phyloP scores from a whole-genome alignment of 2,888 invertebrate species.

The Ypsolopha scabrella region DNA sequence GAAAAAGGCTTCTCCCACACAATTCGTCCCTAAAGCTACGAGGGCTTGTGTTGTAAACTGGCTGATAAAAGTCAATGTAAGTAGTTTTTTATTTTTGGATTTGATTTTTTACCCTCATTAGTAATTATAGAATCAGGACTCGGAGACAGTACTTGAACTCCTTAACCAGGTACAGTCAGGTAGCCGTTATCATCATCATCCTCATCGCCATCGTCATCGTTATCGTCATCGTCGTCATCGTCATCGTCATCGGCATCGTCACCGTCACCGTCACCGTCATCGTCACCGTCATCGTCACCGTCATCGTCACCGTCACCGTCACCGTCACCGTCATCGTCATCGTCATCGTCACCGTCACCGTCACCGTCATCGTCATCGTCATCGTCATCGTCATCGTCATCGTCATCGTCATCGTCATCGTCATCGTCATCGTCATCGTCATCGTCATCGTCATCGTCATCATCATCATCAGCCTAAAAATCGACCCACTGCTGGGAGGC shows the following conservation, averaged over 20 bases:
- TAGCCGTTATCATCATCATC: constrained; percentile 56
- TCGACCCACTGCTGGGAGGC: background rate
- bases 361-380: constrained; percentile 33
- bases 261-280: constrained; percentile 55
- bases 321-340: constrained; percentile 36
- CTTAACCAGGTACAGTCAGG: too few relatives aligned
- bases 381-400: constrained; percentile 37
- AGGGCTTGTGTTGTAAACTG: constrained; percentile 54
- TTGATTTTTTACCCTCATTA: background rate
- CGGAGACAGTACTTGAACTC: constrained; percentile 7
- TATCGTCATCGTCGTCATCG: constrained; percentile 37
- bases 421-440: constrained; percentile 61
- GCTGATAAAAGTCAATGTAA: constrained; percentile 52
- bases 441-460: constrained; percentile 44
- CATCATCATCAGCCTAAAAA: constrained; percentile 32
- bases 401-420: constrained; percentile 48
- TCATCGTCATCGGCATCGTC: constrained; percentile 50
- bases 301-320: constrained; percentile 54
- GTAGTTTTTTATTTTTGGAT: constrained; percentile 17
- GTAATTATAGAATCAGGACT: background rate
- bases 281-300: constrained; percentile 41
- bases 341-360: constrained; percentile 22
- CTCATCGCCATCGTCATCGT: constrained; percentile 26
- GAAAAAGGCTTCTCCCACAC: constrained; percentile 16
- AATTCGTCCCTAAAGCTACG: constrained; percentile 22